These are phyloP conservation scores for Steromphala cineraria DNA, from an alignment of 2,888 invertebrate species.

Conservation along the genomic window DNA sequence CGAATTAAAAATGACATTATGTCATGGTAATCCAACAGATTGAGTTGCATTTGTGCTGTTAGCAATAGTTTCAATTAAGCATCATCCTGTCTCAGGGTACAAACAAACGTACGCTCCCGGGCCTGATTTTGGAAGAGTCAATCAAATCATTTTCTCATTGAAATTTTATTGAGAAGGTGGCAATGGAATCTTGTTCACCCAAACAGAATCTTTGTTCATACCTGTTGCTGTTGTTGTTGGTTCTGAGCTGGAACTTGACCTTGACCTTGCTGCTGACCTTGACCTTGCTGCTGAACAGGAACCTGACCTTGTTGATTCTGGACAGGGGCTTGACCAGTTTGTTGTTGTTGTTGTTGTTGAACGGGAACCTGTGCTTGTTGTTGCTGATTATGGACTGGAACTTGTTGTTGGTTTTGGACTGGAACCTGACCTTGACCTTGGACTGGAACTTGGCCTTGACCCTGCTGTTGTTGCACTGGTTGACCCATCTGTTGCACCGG, in stretches of 20 bases:
- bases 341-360: constrained; percentile 30
- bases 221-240: constrained; percentile 11
- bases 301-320: constrained; percentile 23
- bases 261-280: constrained; percentile 37
- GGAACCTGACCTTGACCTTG: constrained; percentile 17
- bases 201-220: background rate
- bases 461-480: background rate
- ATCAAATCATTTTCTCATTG: no score
- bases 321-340: constrained; percentile 9
- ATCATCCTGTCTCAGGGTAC: no score
- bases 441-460: constrained; percentile 6
- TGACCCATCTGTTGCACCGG: background rate
- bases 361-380: constrained; percentile 48
- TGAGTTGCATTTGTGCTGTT: no score
- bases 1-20: no score
- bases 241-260: constrained; percentile 28
- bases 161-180: no score
- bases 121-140: no score
- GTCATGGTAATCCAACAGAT: no score
- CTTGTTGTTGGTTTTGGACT: constrained; percentile 31
- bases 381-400: constrained; percentile 19
- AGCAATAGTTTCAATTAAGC: no score
- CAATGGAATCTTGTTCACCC: no score
- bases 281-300: constrained; percentile 15
- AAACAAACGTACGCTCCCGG: no score